Evolutionary conservation across 2,113 vertebrate genomes (phyloP).

Genomic region (Aptenodytes forsteri): DNA sequence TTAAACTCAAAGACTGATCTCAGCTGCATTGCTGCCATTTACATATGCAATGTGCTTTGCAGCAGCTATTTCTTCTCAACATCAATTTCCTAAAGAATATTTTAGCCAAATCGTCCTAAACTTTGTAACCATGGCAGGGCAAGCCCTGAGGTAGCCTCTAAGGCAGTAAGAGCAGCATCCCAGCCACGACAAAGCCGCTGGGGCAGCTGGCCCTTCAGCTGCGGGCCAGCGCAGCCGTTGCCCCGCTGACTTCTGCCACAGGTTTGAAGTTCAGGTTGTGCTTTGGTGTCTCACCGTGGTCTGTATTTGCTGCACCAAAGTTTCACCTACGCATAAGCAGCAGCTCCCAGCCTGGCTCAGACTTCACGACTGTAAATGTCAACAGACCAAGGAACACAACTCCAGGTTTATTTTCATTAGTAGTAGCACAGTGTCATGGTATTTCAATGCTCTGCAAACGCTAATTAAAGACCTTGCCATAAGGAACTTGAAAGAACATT

Average conservation of each 20-base stretch:
- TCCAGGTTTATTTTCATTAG: constrained; percentile 25
- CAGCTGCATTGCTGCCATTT: neutral
- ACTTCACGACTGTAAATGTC: neutral
- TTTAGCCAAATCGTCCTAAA: neutral
- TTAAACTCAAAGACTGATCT: neutral
- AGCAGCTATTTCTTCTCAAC: neutral
- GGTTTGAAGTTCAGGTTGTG: neutral
- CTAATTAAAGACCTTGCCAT: constrained; percentile 6
- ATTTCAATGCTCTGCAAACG: neutral
- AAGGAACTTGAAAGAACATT: neutral
- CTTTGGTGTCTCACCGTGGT: rapidly evolving
- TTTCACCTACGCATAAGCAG: neutral
- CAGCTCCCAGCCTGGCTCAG: neutral
- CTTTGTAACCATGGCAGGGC: neutral
- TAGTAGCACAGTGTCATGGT: neutral
- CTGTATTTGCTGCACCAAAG: neutral
- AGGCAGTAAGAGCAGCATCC: constrained; percentile 2
- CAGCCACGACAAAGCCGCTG: neutral
- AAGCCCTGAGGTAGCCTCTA: neutral
- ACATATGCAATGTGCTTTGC: neutral
- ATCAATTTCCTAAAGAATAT: neutral
- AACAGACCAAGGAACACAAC: constrained; percentile 5
- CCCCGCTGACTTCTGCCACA: neutral
- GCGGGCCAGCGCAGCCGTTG: rapidly evolving
- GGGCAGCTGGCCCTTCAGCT: neutral